A percentile compares a stretch with the other conserved stretches of the same genome.
Evolutionary conservation across 2,113 vertebrate genomes (phyloP).

Genomic region (Corythornis cristatus): DNA sequence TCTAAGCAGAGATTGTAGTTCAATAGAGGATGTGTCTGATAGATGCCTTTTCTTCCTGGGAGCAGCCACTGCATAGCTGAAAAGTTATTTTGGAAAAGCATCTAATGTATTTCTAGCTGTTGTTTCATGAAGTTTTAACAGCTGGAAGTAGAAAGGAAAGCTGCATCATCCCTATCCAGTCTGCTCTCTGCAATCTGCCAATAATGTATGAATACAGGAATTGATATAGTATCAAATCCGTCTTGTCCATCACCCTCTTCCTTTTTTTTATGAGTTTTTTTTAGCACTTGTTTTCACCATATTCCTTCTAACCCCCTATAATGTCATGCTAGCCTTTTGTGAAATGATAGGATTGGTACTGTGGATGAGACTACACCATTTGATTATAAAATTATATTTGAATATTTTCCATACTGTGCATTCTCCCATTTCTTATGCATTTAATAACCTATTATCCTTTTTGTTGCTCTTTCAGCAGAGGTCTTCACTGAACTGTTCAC

Average conservation of each 20-base stretch:
- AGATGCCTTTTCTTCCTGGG: constrained; percentile 28
- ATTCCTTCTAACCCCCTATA: background rate
- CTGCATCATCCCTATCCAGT: constrained; percentile 5
- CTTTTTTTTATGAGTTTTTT: background rate
- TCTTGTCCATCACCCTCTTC: background rate
- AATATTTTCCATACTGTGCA: constrained; percentile 27
- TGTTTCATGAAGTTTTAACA: constrained; percentile 58
- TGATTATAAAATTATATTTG: constrained; percentile 17
- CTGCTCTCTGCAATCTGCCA: background rate
- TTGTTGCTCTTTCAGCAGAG: background rate
- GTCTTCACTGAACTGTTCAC: background rate
- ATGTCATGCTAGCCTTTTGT: background rate
- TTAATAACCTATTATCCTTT: constrained; percentile 26
- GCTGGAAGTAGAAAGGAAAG: constrained; percentile 19
- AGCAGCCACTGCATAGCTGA: background rate
- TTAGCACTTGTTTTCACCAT: background rate
- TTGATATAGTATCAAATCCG: constrained; percentile 9
- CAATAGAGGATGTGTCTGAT: constrained; percentile 11
- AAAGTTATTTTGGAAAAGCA: constrained; percentile 45
- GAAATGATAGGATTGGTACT: background rate
- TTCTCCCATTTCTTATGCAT: constrained; percentile 10
- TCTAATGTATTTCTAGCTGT: constrained; percentile 37
- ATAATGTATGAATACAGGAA: background rate
- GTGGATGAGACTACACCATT: background rate
- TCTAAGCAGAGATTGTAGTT: background rate